Conservation (phyloP, 2,113 vertebrate species). For the Clupea harengus region DNA sequence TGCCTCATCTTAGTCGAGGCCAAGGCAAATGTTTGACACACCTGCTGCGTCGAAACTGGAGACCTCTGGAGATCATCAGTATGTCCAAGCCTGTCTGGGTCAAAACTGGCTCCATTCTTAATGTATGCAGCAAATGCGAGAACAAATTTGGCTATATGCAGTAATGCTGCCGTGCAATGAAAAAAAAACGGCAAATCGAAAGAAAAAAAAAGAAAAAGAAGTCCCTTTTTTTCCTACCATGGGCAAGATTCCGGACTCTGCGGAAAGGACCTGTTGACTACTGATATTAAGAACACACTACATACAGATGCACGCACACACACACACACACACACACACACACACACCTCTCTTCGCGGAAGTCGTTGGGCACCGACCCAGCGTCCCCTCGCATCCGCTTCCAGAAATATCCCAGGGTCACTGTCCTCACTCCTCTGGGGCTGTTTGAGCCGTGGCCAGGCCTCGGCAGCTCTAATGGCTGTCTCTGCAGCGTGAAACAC, state of each 20-base stretch:
- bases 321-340: no score
- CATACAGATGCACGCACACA: no score
- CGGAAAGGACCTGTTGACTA: slow-evolving; percentile 38
- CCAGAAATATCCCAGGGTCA: slow-evolving; percentile 45
- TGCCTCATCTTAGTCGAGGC: slow-evolving; percentile 66
- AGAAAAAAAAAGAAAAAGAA: neutral
- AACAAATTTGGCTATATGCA: slow-evolving; percentile 48
- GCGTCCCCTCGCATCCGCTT: slow-evolving; percentile 55
- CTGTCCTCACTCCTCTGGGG: slow-evolving; percentile 23
- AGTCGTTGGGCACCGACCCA: slow-evolving; percentile 63
- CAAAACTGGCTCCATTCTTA: slow-evolving; percentile 30
- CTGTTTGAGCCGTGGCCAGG: slow-evolving; percentile 39
- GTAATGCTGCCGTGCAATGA: slow-evolving; percentile 39
- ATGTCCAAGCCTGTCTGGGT: slow-evolving; percentile 42
- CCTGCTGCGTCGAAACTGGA: slow-evolving; percentile 77
- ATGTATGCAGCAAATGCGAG: slow-evolving; percentile 20
- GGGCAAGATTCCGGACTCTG: slow-evolving; percentile 17
- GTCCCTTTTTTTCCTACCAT: slow-evolving; percentile 19
- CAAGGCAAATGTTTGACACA: slow-evolving; percentile 81
- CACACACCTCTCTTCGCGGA: slow-evolving; percentile 68
- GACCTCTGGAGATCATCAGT: slow-evolving; percentile 67
- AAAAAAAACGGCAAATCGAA: no score
- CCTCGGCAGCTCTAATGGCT: slow-evolving; percentile 33
- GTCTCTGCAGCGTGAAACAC: slow-evolving; percentile 69
- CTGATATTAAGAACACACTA: slow-evolving; percentile 37